These are phyloP conservation scores for Callipepla californica DNA, from an alignment of 2,113 vertebrate species.

Conservation along the genomic window DNA sequence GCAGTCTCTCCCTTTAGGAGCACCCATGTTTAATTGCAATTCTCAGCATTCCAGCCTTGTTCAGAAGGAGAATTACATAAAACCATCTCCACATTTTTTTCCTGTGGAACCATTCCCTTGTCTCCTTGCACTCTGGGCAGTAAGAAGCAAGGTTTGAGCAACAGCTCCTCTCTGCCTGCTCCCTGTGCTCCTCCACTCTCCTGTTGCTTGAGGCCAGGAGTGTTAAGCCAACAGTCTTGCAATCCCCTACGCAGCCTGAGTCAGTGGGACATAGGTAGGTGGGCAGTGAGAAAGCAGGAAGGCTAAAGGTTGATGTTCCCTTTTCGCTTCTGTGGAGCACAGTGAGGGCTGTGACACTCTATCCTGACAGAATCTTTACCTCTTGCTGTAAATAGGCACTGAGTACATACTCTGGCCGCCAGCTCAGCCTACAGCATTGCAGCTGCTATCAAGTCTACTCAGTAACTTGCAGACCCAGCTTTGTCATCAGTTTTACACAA, in stretches of 20 bases:
- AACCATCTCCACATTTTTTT: not conserved
- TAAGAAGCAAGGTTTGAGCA: not conserved
- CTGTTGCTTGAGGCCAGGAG: not conserved
- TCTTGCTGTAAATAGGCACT: slow-evolving; percentile 62
- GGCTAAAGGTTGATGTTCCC: slow-evolving; percentile 46
- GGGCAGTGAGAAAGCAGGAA: slow-evolving; percentile 9
- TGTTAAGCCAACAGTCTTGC: not conserved
- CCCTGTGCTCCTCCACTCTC: not conserved
- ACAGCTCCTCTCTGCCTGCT: not conserved
- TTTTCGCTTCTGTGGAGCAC: not conserved
- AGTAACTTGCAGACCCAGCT: slow-evolving; percentile 45
- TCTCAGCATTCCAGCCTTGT: not conserved
- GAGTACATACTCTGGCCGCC: slow-evolving; percentile 12
- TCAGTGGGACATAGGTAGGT: not conserved
- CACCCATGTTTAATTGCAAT: not conserved
- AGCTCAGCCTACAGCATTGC: slow-evolving; percentile 38
- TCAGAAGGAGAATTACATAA: not conserved
- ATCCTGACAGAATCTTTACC: slow-evolving; percentile 48
- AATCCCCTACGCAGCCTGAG: rapidly evolving
- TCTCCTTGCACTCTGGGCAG: not conserved
- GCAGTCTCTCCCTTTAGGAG: not conserved
- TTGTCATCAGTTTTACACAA: slow-evolving; percentile 58
- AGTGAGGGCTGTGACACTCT: slow-evolving; percentile 40
- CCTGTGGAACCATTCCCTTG: not conserved
- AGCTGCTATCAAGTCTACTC: slow-evolving; percentile 47